phyloP scores from a whole-genome alignment of 2,888 invertebrate genomes.

The Coenonympha glycerion region DNA sequence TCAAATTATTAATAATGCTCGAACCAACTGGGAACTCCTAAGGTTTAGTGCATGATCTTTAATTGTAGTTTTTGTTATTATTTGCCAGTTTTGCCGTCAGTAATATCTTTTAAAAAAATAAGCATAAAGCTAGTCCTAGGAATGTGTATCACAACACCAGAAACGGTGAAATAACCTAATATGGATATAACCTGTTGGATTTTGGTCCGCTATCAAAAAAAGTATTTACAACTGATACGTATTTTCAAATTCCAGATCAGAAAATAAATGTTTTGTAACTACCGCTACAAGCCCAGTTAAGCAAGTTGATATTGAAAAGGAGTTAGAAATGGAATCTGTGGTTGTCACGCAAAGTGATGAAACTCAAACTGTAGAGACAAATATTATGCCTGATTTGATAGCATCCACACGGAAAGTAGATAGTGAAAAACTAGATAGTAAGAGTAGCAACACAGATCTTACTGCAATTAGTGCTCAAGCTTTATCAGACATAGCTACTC shows the following conservation, averaged over 20 bases:
- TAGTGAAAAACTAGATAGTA: slow-evolving; percentile 51
- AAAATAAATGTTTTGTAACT: slow-evolving; percentile 75
- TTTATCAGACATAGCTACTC: slow-evolving; percentile 33
- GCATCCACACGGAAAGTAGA: slow-evolving; percentile 48
- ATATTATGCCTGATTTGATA: slow-evolving; percentile 51
- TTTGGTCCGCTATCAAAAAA: too few relatives aligned
- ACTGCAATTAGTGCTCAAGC: slow-evolving; percentile 40
- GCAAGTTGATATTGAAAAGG: slow-evolving; percentile 49
- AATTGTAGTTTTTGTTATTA: too few relatives aligned
- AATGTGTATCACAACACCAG: too few relatives aligned
- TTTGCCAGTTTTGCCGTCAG: too few relatives aligned
- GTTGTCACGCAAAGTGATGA: slow-evolving; percentile 37
- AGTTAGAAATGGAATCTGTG: slow-evolving; percentile 44
- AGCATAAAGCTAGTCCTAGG: too few relatives aligned
- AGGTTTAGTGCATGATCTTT: slow-evolving; percentile 40
- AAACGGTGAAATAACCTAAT: too few relatives aligned
- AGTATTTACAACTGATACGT: not conserved
- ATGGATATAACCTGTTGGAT: too few relatives aligned
- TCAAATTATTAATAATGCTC: slow-evolving; percentile 88
- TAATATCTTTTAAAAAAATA: not conserved
- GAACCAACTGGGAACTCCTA: slow-evolving; percentile 90
- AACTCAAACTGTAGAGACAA: slow-evolving; percentile 44
- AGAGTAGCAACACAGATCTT: slow-evolving; percentile 44
- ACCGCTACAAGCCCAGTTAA: slow-evolving; percentile 49
- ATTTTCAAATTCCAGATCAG: slow-evolving; percentile 66